Evolutionary conservation across 2,797 vertebrate species (phyloP).

Genomic region (Myioborus melanocephalus): DNA sequence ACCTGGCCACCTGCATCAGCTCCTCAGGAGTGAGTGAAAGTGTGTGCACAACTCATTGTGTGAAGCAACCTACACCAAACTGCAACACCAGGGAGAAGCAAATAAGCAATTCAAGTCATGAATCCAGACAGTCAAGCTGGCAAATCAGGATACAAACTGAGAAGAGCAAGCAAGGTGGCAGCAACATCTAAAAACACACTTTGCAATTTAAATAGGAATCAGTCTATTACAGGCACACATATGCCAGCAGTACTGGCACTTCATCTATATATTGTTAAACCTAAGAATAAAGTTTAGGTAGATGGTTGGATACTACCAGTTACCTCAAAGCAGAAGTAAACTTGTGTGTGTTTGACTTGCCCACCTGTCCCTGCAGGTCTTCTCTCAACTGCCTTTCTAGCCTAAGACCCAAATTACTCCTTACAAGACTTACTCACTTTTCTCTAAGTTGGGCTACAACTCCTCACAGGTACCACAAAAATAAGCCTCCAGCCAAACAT

Average conservation of each 20-base stretch:
- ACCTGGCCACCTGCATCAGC: background rate
- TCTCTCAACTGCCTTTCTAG: background rate
- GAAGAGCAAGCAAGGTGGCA: constrained; percentile 53
- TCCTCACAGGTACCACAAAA: background rate
- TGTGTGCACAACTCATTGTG: background rate
- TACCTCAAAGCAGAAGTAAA: background rate
- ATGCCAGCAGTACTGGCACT: background rate
- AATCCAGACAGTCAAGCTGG: constrained; percentile 35
- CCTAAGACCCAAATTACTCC: background rate
- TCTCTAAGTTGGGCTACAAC: background rate
- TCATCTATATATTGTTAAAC: background rate
- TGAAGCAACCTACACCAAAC: background rate
- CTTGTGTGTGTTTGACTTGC: background rate
- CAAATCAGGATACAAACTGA: constrained; percentile 41
- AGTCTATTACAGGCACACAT: constrained; percentile 15
- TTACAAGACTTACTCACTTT: background rate
- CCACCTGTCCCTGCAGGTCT: background rate
- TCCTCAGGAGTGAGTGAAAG: background rate
- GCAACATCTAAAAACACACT: constrained; percentile 39
- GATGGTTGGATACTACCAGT: background rate
- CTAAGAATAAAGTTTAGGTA: background rate
- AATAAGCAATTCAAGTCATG: constrained; percentile 22
- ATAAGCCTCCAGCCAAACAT: background rate
- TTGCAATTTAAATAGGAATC: constrained; percentile 51
- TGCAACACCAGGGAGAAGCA: background rate